A percentile compares a stretch with the other conserved stretches of the same genome.
Conservation (phyloP, 1,140 invertebrate genomes). For the Spodoptera litura region DNA sequence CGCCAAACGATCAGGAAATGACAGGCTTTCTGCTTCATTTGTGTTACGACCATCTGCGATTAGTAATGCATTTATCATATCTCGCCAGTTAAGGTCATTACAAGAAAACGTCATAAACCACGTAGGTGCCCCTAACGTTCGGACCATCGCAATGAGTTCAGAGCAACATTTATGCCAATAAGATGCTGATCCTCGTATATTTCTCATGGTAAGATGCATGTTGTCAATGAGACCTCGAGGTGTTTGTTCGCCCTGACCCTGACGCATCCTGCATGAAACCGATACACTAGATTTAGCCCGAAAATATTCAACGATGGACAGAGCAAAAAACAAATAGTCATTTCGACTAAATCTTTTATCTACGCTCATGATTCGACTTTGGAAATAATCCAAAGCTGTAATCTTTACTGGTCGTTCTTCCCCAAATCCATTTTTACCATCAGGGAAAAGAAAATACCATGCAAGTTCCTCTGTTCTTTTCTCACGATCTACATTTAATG, state of each 20-base stretch:
- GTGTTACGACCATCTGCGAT: background rate
- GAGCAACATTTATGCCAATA: conserved; percentile 6
- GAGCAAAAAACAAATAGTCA: conserved; percentile 7
- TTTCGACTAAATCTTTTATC: background rate
- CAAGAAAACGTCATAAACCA: conserved; percentile 2
- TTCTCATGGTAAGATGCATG: conserved; percentile 9
- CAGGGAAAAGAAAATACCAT: conserved; percentile 8
- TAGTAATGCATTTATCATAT: background rate
- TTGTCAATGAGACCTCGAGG: background rate
- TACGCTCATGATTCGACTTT: background rate
- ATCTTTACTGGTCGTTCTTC: background rate
- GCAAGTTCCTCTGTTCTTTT: background rate
- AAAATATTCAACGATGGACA: conserved; percentile 2
- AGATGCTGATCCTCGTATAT: background rate
- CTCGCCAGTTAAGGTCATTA: background rate
- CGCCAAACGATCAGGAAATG: background rate
- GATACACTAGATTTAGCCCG: background rate
- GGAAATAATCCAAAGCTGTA: background rate
- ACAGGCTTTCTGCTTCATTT: background rate
- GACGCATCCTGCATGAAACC: no score
- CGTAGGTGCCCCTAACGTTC: background rate
- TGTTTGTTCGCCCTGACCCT: no score
- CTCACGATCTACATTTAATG: background rate
- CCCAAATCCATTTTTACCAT: background rate
- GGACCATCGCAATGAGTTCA: background rate